A percentile compares a stretch with the other conserved stretches of the same genome.
Evolutionary conservation across 2,797 vertebrate species (phyloP).

Genomic region (Protosalanx chinensis): DNA sequence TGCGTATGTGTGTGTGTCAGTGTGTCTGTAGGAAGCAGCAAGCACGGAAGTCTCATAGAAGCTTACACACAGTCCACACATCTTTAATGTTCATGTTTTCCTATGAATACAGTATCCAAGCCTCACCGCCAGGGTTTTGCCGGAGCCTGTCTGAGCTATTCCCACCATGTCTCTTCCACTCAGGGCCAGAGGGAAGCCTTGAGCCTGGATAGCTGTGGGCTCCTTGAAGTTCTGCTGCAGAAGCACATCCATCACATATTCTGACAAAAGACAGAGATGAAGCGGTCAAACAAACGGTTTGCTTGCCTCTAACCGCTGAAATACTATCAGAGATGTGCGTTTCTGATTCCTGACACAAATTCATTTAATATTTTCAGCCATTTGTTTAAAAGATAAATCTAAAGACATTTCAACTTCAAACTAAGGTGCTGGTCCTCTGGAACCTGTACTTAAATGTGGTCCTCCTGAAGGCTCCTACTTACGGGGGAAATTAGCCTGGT

Average conservation of each 20-base stretch:
- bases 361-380: too few relatives aligned
- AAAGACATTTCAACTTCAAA: too few relatives aligned
- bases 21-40: not conserved
- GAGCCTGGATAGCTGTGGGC: slow-evolving; percentile 94
- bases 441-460: not conserved
- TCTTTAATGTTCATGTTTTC: too few relatives aligned
- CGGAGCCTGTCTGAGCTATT: slow-evolving; percentile 96
- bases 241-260: slow-evolving; percentile 93
- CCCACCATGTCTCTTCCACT: slow-evolving; percentile 96
- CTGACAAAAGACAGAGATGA: slow-evolving; percentile 60
- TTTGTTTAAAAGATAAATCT: too few relatives aligned
- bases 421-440: not conserved
- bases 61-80: not conserved
- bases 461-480: slow-evolving; percentile 66
- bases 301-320: not conserved
- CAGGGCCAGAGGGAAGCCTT: slow-evolving; percentile 92
- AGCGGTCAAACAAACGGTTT: slow-evolving; percentile 10
- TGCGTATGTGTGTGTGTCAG: not conserved
- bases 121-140: slow-evolving; percentile 91
- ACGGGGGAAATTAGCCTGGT: slow-evolving; percentile 95
- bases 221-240: slow-evolving; percentile 94
- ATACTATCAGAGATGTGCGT: not conserved
- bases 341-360: too few relatives aligned
- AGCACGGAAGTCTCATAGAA: not conserved
- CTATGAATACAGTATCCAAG: slow-evolving; percentile 35